phyloP scores from a whole-genome alignment of 2,113 vertebrate species.

The Chitala chitala region DNA sequence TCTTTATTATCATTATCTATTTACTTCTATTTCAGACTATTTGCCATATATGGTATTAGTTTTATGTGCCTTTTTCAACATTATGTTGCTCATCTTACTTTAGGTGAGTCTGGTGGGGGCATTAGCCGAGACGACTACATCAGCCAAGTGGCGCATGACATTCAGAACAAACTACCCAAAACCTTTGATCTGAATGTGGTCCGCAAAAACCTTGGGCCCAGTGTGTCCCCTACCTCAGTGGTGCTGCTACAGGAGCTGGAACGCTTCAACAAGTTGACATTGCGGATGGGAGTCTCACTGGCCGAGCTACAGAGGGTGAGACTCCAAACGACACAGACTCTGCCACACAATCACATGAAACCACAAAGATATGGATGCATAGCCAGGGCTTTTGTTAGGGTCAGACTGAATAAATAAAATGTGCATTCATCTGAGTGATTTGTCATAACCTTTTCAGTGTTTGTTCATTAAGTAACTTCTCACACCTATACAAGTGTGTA shows the following conservation, averaged over 20 bases:
- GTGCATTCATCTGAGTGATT: too few species aligned
- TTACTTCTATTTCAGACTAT: too few species aligned
- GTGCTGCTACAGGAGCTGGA: slow-evolving; percentile 93
- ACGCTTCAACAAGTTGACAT: slow-evolving; percentile 78
- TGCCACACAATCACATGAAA: not conserved
- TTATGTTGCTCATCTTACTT: not conserved
- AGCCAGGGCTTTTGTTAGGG: too few species aligned
- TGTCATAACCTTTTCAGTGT: too few species aligned
- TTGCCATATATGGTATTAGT: too few species aligned
- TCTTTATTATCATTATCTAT: too few species aligned
- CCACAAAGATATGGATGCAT: too few species aligned
- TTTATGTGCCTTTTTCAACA: not conserved
- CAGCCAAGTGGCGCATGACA: slow-evolving; percentile 78
- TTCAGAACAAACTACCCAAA: slow-evolving; percentile 77
- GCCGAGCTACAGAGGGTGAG: slow-evolving; percentile 78
- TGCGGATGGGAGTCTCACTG: slow-evolving; percentile 73
- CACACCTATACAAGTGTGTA: too few species aligned
- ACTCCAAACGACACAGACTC: not conserved
- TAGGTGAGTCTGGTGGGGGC: slow-evolving; percentile 75
- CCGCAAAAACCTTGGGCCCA: slow-evolving; percentile 61
- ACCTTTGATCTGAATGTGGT: slow-evolving; percentile 77
- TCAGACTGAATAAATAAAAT: too few species aligned
- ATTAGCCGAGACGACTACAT: slow-evolving; percentile 84
- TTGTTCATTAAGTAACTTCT: too few species aligned
- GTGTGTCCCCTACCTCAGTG: slow-evolving; percentile 71